Percentiles rank a stretch among this genome's conserved stretches.
phyloP scores from a whole-genome alignment of 2,888 invertebrate genomes.

The Allacma fusca region DNA sequence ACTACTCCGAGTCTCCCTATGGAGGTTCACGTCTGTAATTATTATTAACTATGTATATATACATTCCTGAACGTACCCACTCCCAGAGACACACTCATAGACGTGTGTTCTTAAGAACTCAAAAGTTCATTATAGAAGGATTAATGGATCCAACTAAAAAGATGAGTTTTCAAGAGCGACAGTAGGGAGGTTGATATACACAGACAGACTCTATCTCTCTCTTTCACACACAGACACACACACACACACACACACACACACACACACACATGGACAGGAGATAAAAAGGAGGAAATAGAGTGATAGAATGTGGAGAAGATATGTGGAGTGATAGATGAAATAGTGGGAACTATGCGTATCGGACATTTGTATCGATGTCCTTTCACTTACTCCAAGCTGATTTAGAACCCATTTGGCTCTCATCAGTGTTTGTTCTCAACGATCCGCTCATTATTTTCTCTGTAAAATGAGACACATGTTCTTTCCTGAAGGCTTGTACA shows the following conservation, averaged over 20 bases:
- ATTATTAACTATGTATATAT: too few species aligned
- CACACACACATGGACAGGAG: slow-evolving; percentile 2
- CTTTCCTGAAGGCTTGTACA: background rate
- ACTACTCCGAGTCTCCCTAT: too few species aligned
- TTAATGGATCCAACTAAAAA: too few species aligned
- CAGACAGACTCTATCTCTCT: too few species aligned
- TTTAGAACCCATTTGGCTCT: slow-evolving; percentile 45
- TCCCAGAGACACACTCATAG: too few species aligned
- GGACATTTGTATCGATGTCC: slow-evolving; percentile 25
- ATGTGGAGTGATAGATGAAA: slow-evolving; percentile 17
- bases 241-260: background rate
- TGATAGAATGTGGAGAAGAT: background rate
- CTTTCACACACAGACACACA: background rate
- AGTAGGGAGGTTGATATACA: too few species aligned
- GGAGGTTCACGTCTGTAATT: too few species aligned
- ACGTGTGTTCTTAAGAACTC: background rate
- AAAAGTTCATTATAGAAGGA: background rate
- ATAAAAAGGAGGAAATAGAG: background rate
- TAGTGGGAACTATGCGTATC: slow-evolving; percentile 24
- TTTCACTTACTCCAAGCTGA: slow-evolving; percentile 35
- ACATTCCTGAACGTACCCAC: too few species aligned
- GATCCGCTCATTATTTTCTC: slow-evolving; percentile 40
- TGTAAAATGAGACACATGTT: slow-evolving; percentile 45
- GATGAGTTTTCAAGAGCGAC: background rate
- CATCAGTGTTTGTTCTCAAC: slow-evolving; percentile 37